Evolutionary conservation across 1,140 invertebrate genomes (phyloP), one percentile per base, ranked within the genome.

Genomic region (Laupala kohalensis): DNA sequence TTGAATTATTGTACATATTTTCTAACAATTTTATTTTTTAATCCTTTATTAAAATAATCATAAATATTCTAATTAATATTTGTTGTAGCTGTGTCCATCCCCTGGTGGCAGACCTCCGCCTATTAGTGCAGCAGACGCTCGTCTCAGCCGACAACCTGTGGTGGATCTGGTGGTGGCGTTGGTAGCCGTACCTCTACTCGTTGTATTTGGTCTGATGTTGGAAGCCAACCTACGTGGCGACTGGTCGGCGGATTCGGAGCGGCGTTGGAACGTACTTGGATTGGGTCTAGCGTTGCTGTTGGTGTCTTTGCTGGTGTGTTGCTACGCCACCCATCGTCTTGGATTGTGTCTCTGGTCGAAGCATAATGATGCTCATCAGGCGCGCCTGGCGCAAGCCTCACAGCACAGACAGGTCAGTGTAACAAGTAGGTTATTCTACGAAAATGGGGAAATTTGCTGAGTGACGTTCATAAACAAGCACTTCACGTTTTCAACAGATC

Each of bases 301-400:
- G 15, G 65, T 73, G 9, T 29, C 25, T 25, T 13, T 73, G 24
- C 27, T 73, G 27, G 67, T 68, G 6, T 73, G 72, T 24, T 71
- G 72, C 63, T 73, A 73, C 26, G 70, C 71, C 2, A 73, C 67
- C 2, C 72, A 68, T 25, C 69, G 72, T 24, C 70, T 73, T 15
- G 72, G 72, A 5, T 37, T 71, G 19, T 73, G 72, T 62, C 23
- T 68, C 19, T 72, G 71, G 71, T n/a, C 29, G 0, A 66, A 27
- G n/a, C 19, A 28, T 1, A 30, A 65, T 5, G n/a, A 30, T 26
- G 25, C n/a, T 3, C 26, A 68, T 3, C 24, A 27, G 9, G 4
- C 28, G 28, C 28, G 25, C 13, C 64, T 24, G 12, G 64, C n/a
- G 6, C n/a, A n/a, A n/a, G n/a, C n/a, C n/a, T n/a, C n/a, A n/a